Conservation (phyloP, 2,888 invertebrate species). For the Globia sparganii region DNA sequence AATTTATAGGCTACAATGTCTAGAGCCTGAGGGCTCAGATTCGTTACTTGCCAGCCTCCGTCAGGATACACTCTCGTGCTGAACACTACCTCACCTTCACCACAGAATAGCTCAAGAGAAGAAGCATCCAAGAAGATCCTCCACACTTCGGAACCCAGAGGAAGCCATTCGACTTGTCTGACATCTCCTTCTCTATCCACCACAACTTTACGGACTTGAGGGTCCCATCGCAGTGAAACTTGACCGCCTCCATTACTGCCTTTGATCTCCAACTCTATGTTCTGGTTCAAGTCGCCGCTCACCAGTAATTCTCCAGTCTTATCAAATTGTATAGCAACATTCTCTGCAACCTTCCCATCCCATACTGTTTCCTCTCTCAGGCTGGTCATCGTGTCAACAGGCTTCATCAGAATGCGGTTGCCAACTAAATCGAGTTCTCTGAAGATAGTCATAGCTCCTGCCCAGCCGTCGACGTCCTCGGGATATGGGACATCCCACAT, state of each 20-base stretch:
- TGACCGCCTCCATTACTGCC: slow-evolving; percentile 79
- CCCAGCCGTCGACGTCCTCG: slow-evolving; percentile 86
- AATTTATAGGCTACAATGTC: slow-evolving; percentile 77
- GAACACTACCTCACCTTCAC: slow-evolving; percentile 87
- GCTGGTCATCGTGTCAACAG: slow-evolving; percentile 75
- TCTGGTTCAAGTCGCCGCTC: slow-evolving; percentile 72
- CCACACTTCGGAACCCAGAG: slow-evolving; percentile 75
- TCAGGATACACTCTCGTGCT: slow-evolving; percentile 83
- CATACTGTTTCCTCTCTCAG: slow-evolving; percentile 74
- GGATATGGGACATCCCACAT: slow-evolving; percentile 85
- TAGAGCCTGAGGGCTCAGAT: slow-evolving; percentile 78
- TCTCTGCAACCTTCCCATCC: slow-evolving; percentile 68
- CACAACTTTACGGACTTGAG: slow-evolving; percentile 75
- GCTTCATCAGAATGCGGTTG: slow-evolving; percentile 80
- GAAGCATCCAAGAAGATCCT: slow-evolving; percentile 85
- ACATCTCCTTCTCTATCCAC: slow-evolving; percentile 81
- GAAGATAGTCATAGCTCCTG: slow-evolving; percentile 84
- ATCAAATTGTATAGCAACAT: slow-evolving; percentile 71
- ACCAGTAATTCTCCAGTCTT: slow-evolving; percentile 82
- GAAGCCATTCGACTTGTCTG: slow-evolving; percentile 84
- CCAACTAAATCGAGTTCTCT: slow-evolving; percentile 80
- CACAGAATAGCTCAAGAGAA: slow-evolving; percentile 86
- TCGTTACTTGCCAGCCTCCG: slow-evolving; percentile 82
- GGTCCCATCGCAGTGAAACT: slow-evolving; percentile 78
- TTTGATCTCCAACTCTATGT: slow-evolving; percentile 76